Evolutionary conservation across 1,140 invertebrate genomes (phyloP).

Genomic region (Psilanteris sp.): DNA sequence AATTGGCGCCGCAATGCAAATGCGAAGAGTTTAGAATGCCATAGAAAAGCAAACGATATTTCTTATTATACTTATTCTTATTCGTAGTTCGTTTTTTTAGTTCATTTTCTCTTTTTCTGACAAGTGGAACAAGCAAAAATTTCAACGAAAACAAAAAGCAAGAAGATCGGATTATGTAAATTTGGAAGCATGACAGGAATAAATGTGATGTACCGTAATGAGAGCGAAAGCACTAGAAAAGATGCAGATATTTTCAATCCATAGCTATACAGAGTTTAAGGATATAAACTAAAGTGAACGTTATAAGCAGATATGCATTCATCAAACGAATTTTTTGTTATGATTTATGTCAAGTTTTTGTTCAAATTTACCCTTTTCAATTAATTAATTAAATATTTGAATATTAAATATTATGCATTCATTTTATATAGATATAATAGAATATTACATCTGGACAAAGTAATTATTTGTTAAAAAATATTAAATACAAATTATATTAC

Average conservation of each 20-base stretch:
- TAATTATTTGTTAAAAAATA: too few relatives aligned
- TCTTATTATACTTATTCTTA: too few relatives aligned
- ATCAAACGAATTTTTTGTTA: too few relatives aligned
- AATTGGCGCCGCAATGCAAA: slow-evolving; percentile 36
- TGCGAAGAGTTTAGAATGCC: slow-evolving; percentile 5
- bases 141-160: slow-evolving; percentile 43
- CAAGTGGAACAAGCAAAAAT: slow-evolving; percentile 29
- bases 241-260: slow-evolving; percentile 28
- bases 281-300: slow-evolving; percentile 24
- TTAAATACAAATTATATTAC: too few relatives aligned
- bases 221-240: slow-evolving; percentile 26
- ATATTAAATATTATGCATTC: too few relatives aligned
- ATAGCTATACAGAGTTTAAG: slow-evolving; percentile 13
- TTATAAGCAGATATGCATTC: slow-evolving; percentile 34
- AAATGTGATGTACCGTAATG: slow-evolving; percentile 33
- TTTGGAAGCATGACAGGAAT: slow-evolving; percentile 48
- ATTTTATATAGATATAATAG: too few relatives aligned
- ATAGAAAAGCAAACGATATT: neutral
- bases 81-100: neutral
- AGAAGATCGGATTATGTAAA: slow-evolving; percentile 54
- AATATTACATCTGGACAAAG: too few relatives aligned
- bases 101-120: slow-evolving; percentile 25
- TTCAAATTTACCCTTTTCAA: too few relatives aligned
- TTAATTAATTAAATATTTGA: too few relatives aligned
- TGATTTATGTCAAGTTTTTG: too few relatives aligned